Evolutionary conservation across 2,797 vertebrate species (phyloP).

Genomic region (Rhynchotus rufescens): DNA sequence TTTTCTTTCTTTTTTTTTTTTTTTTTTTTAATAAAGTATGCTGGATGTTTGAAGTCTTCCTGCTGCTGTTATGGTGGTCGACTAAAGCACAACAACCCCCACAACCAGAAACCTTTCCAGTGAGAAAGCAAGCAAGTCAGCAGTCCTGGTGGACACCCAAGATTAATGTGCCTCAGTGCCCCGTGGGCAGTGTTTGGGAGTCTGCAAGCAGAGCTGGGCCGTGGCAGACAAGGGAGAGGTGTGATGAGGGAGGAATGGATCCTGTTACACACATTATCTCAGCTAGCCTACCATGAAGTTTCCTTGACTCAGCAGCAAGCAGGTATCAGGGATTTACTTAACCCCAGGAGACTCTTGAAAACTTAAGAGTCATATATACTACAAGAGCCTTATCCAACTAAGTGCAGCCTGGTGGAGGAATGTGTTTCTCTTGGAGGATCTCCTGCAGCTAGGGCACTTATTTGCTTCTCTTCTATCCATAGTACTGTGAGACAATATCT

Average conservation of each 20-base stretch:
- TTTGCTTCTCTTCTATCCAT: not conserved
- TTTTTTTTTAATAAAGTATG: not conserved
- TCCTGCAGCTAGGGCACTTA: fast-evolving
- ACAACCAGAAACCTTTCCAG: not conserved
- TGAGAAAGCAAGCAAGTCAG: not conserved
- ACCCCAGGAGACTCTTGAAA: not conserved
- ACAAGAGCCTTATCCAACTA: not conserved
- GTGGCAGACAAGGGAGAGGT: not conserved
- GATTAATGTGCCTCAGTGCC: fast-evolving
- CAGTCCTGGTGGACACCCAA: not conserved
- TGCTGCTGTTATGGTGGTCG: no score
- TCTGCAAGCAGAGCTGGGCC: not conserved
- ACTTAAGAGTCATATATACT: not conserved
- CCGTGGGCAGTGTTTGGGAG: not conserved
- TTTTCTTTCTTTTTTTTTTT: not conserved
- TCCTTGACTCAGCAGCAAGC: not conserved
- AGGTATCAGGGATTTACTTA: not conserved
- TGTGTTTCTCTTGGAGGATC: fast-evolving
- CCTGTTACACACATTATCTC: not conserved
- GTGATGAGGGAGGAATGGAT: not conserved
- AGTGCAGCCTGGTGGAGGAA: not conserved
- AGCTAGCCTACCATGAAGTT: not conserved
- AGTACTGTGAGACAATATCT: not conserved
- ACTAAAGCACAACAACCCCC: not conserved
- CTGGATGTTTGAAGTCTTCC: not conserved